phyloP scores from a whole-genome alignment of 2,888 invertebrate genomes.

The Ctenicera cuprea region DNA sequence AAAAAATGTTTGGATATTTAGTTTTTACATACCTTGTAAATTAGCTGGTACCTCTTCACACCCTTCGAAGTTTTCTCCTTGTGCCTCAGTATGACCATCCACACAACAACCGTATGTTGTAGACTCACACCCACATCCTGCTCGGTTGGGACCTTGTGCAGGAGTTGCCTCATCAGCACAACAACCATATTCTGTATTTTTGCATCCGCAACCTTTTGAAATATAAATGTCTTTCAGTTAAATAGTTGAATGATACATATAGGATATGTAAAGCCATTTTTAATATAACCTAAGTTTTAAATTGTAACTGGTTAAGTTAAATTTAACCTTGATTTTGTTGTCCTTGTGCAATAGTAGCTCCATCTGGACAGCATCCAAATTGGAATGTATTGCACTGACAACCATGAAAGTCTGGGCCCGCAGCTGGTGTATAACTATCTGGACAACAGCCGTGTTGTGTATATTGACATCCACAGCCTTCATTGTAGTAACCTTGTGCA shows the following conservation, averaged over 20 bases:
- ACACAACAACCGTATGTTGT: conserved; percentile 91
- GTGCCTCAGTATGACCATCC: conserved; percentile 86
- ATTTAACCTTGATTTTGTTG: conserved; percentile 80
- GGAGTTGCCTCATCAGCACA: conserved; percentile 89
- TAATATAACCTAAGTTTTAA: no score
- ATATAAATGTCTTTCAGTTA: neutral
- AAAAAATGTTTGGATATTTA: neutral
- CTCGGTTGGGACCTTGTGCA: conserved; percentile 83
- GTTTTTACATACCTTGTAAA: conserved; percentile 76
- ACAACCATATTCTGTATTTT: conserved; percentile 85
- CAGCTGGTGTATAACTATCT: conserved; percentile 84
- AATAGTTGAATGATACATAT: no score
- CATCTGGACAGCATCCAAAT: conserved; percentile 94
- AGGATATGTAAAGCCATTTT: neutral
- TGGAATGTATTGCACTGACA: conserved; percentile 91
- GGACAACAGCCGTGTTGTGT: conserved; percentile 89
- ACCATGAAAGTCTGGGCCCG: conserved; percentile 86
- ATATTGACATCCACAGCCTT: conserved; percentile 89
- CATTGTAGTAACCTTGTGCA: conserved; percentile 85
- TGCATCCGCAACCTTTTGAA: conserved; percentile 85
- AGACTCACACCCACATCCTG: conserved; percentile 88
- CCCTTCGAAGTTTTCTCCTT: conserved; percentile 89
- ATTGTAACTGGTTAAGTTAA: no score
- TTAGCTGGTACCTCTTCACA: conserved; percentile 83
- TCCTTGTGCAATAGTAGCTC: conserved; percentile 84